Base-by-base conservation (phyloP, 2,888 invertebrate genomes). In the Branchipolynoe longqiensis region DNA sequence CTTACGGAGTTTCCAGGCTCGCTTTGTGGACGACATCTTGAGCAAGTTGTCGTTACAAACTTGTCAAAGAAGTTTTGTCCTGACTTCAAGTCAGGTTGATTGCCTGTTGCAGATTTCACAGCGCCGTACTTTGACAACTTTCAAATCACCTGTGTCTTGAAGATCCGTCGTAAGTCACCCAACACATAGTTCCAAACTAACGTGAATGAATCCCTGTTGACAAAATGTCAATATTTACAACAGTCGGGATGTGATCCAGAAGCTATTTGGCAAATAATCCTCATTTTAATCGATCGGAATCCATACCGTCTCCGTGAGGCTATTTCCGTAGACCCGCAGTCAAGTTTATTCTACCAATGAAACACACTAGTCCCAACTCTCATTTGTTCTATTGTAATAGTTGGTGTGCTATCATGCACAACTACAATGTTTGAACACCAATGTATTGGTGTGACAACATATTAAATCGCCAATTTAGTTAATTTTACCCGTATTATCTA, bases 1-100 rank as follows among this genome's bases (percentile, higher is more conserved):
- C 87, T 87, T 81, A 87, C 87, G 86, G 8, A 87, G 85, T 73
- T 87, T 87, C 85, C 85, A 85, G 64, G 86, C 86, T 69, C 86
- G 73, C 69, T 87, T 87, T 41, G 86, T 86, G 58, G 85, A 59
- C 33, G 69, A 82, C 84, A 73, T 73, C 31, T 48, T 84, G 73
- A 33, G 25, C 31, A 18, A 62, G n/a, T 41, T 41, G 1, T 48
- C n/a, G 22, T 59, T 6, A 33, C 38, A n/a, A 69, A 69, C 69
- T 69, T 69, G 69, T 69, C 38, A n/a, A 36, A 69, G 36, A 69
- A 69, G 69, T 69, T 69, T 69, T 58, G 58, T 58, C 58, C 58
- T n/a, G n/a, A 58, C 58, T 58, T 58, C 69, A 69, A 69, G 69
- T 31, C 69, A 69, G 69, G 69, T 36, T 69, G 69, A 69, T 69